phyloP scores from a whole-genome alignment of 2,888 invertebrate genomes.

The Glyphotaelius pellucidus region DNA sequence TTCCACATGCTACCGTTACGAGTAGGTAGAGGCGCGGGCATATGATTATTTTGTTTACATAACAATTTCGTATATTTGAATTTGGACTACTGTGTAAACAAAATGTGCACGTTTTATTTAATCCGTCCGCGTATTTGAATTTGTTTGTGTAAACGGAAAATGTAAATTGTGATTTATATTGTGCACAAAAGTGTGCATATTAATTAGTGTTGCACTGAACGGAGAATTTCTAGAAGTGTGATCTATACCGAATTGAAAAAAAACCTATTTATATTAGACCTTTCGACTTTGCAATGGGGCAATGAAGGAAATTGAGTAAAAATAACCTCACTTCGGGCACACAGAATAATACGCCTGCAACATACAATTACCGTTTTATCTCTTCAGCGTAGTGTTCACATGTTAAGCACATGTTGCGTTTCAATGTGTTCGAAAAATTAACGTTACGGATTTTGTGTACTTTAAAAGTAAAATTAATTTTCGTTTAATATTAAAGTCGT shows the following conservation, averaged over 20 bases:
- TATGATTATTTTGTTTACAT: not conserved
- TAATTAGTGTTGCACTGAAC: not conserved
- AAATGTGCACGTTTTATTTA: constrained; percentile 10
- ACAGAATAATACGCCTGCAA: not conserved
- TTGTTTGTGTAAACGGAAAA: constrained; percentile 4
- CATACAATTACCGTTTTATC: not conserved
- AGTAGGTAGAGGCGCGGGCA: not conserved
- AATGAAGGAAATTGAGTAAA: not conserved
- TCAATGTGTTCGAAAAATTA: not conserved
- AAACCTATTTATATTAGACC: not conserved
- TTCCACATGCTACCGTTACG: not conserved
- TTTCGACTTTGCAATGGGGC: not conserved
- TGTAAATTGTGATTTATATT: constrained; percentile 16
- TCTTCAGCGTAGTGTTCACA: not conserved
- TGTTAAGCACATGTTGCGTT: not conserved
- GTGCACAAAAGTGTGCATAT: not conserved
- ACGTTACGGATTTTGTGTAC: too few relatives aligned
- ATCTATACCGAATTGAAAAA: not conserved
- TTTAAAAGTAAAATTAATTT: too few relatives aligned
- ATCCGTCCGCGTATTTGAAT: not conserved
- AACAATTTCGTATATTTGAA: not conserved
- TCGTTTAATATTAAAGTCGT: too few relatives aligned
- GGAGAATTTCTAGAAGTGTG: not conserved
- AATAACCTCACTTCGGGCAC: not conserved
- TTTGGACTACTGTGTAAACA: constrained; percentile 1